Base-by-base conservation (phyloP, 2,888 invertebrate species). In the Nomada fabriciana region DNA sequence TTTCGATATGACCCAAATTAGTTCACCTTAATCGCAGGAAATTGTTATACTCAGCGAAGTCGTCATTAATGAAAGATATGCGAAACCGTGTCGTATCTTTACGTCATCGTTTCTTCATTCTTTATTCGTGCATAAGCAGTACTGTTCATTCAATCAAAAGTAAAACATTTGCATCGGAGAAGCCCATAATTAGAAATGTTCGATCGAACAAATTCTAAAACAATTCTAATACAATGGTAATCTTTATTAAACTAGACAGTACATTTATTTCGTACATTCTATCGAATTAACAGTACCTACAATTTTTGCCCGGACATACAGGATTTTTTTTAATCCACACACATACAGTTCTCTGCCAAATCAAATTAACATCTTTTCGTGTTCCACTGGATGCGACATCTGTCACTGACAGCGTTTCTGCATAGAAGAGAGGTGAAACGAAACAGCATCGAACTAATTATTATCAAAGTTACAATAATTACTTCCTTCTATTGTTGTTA, bases 381-480 rank as follows among this genome's bases (percentile, higher is more conserved):
- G 43, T 59, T 52, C 43, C 57, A 43, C 43, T 9, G 7, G 57
- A 50, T 42, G 23, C 59, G 29, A 23, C 50, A 55, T 52, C 55
- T 63, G 67, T 73, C 59, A 20, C 18, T 3, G 59, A 25, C n/a
- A 23, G n/a, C 18, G 65, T 52, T 25, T 20, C 18, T 10, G 25
- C 18, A 53, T 29, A 36, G 65, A 59, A 65, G 13, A 29, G 29
- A 52, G 59, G 42, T 61, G 23, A 11, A 67, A 47, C 15, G 50
- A 47, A 76, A 63, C 68, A 42, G 53, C 47, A n/a, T 53, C 10
- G 13, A 18, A 43, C 52, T 64, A 68, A 79, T 78, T 78, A 63
- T 60, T 52, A 25, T 20, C 52, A n/a, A 68, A 61, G 57, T 73
- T 43, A 52, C 20, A 23, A 68, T 79, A 79, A 79, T 80, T 79